Evolutionary conservation across 2,888 invertebrate genomes (phyloP).

Genomic region (Dorcus parallelipipedus): DNA sequence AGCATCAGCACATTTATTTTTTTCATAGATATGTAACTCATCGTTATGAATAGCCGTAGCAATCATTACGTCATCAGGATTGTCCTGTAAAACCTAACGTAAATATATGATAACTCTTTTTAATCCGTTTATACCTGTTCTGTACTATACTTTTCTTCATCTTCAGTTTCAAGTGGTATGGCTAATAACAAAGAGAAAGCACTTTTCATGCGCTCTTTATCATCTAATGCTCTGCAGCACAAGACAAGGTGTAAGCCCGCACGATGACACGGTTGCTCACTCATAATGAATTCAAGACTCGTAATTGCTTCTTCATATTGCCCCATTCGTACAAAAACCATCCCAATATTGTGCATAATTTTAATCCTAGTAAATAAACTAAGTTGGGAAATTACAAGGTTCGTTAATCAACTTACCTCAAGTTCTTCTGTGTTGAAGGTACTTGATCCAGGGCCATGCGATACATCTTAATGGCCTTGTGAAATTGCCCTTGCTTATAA

Average conservation of each 20-base stretch:
- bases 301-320: constrained; percentile 95
- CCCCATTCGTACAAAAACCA: constrained; percentile 92
- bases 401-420: constrained; percentile 58
- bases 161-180: constrained; percentile 79
- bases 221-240: constrained; percentile 85
- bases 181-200: constrained; percentile 88
- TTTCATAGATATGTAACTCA: constrained; percentile 69
- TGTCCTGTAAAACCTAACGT: constrained; percentile 37
- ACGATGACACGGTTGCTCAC: constrained; percentile 77
- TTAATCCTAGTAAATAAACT: constrained; percentile 63
- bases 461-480: constrained; percentile 95
- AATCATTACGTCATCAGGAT: constrained; percentile 44
- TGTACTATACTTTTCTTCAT: constrained; percentile 68
- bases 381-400: not conserved
- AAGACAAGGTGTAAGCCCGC: constrained; percentile 84
- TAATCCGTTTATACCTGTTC: constrained; percentile 37
- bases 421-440: constrained; percentile 87
- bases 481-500: constrained; percentile 88
- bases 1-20: constrained; percentile 67
- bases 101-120: not conserved
- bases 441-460: constrained; percentile 98
- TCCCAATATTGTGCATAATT: constrained; percentile 97
- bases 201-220: constrained; percentile 89
- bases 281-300: constrained; percentile 97
- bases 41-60: constrained; percentile 74